A percentile compares a stretch with the other conserved stretches of the same genome.
Conservation (phyloP, 2,888 invertebrate genomes). For the Drosophila barbarae region DNA sequence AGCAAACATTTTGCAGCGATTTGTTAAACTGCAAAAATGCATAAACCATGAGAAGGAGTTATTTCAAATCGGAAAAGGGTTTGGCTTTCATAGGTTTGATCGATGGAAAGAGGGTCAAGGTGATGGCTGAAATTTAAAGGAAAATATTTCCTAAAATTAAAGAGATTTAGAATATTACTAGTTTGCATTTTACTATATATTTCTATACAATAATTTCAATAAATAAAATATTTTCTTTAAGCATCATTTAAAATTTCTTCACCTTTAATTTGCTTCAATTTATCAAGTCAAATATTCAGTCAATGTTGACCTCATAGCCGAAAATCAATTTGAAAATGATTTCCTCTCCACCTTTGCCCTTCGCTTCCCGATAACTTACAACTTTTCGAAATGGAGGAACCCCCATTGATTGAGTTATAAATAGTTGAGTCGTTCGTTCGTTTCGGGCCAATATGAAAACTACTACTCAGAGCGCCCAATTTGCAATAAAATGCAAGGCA, state of each 20-base stretch:
- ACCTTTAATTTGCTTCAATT: neutral
- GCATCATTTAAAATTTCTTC: neutral
- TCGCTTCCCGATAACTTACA: slow-evolving; percentile 2
- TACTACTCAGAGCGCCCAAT: slow-evolving; percentile 12
- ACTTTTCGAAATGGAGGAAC: slow-evolving; percentile 6
- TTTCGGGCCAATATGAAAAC: slow-evolving; percentile 2
- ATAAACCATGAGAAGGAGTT: slow-evolving; percentile 22
- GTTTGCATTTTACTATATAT: no score
- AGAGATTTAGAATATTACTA: neutral
- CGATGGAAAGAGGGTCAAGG: slow-evolving; percentile 13
- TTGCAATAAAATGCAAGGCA: slow-evolving; percentile 30
- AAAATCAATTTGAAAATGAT: slow-evolving; percentile 20
- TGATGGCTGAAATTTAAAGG: neutral
- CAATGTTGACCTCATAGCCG: slow-evolving; percentile 11
- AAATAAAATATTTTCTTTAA: neutral
- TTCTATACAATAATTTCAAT: neutral
- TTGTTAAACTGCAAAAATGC: slow-evolving; percentile 54
- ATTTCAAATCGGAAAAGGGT: slow-evolving; percentile 1
- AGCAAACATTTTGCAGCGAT: slow-evolving; percentile 67
- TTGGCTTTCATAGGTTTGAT: slow-evolving; percentile 6
- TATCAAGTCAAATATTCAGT: neutral
- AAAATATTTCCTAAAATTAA: neutral
- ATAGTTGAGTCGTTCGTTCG: slow-evolving; percentile 19
- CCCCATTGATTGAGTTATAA: slow-evolving; percentile 37
- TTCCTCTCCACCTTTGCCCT: neutral